Evolutionary conservation across 2,888 invertebrate genomes (phyloP).

Genomic region (Chymomyza caudatula): DNA sequence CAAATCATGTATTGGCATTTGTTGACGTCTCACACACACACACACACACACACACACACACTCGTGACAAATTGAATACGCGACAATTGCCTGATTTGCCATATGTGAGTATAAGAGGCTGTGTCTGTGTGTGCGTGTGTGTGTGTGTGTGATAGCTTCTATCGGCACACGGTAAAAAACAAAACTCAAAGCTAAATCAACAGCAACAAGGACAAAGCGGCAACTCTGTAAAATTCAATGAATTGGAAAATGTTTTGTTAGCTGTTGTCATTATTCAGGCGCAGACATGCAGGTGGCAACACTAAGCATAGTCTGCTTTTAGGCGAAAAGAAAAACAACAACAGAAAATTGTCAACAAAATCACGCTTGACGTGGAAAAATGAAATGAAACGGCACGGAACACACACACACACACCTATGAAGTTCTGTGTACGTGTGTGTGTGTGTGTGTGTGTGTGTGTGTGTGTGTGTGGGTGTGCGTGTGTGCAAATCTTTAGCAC

Average conservation of each 20-base stretch:
- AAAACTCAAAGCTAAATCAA: constrained; percentile 51
- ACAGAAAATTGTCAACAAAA: constrained; percentile 47
- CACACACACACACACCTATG: constrained; percentile 28
- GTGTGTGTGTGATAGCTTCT: not conserved
- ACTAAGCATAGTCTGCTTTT: constrained; percentile 37
- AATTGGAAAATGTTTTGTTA: constrained; percentile 73
- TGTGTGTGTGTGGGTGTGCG: not conserved
- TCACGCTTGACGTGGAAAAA: constrained; percentile 48
- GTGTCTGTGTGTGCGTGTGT: not conserved
- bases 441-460: constrained; percentile 3
- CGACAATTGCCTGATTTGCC: constrained; percentile 14
- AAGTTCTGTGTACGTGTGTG: constrained; percentile 19
- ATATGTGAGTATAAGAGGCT: constrained; percentile 17
- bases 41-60: constrained; percentile 11
- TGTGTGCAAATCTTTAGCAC: constrained; percentile 10
- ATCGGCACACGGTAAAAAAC: constrained; percentile 9
- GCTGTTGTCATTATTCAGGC: constrained; percentile 62
- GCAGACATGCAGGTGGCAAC: constrained; percentile 53
- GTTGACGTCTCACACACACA: constrained; percentile 48
- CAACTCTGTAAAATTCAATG: constrained; percentile 67
- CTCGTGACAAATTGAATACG: constrained; percentile 25
- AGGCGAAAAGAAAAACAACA: not conserved
- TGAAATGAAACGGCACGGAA: constrained; percentile 31
- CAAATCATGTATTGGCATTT: constrained; percentile 70
- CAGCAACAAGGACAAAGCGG: constrained; percentile 20